Percentiles rank a stretch among this genome's conserved stretches.
These are phyloP conservation scores for Heliconius charithonia DNA, from an alignment of 2,888 invertebrate species.

Conservation along the genomic window DNA sequence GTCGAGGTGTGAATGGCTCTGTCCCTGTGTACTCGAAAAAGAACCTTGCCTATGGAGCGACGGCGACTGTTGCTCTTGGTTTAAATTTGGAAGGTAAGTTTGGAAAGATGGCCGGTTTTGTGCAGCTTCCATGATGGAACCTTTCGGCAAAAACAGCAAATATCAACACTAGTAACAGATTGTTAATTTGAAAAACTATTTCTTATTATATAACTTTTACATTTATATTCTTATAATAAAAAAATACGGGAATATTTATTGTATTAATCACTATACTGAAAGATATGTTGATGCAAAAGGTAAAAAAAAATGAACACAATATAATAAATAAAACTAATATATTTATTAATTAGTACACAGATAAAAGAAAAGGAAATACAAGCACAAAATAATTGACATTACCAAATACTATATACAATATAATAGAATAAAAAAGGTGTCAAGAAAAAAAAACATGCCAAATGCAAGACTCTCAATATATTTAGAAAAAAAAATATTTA, in stretches of 20 bases:
- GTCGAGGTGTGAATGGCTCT: constrained; percentile 58
- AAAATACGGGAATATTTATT: background rate
- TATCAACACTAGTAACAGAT: background rate
- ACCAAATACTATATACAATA: constrained; percentile 10
- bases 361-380: constrained; percentile 8
- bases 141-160: constrained; percentile 55
- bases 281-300: constrained; percentile 5
- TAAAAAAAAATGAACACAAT: constrained; percentile 15
- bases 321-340: constrained; percentile 13
- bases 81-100: constrained; percentile 73
- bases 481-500: background rate
- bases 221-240: background rate
- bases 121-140: constrained; percentile 88
- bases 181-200: background rate
- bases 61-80: constrained; percentile 60
- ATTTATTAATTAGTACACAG: constrained; percentile 7
- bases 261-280: background rate
- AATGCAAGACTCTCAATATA: constrained; percentile 8
- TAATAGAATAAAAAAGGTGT: constrained; percentile 9
- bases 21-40: constrained; percentile 58
- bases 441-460: constrained; percentile 3
- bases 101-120: constrained; percentile 85
- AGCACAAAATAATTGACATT: background rate
- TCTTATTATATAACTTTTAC: background rate
- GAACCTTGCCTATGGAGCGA: constrained; percentile 66